Evolutionary conservation across 1,140 invertebrate genomes (phyloP).

Genomic region (Drosophila grimshawi): DNA sequence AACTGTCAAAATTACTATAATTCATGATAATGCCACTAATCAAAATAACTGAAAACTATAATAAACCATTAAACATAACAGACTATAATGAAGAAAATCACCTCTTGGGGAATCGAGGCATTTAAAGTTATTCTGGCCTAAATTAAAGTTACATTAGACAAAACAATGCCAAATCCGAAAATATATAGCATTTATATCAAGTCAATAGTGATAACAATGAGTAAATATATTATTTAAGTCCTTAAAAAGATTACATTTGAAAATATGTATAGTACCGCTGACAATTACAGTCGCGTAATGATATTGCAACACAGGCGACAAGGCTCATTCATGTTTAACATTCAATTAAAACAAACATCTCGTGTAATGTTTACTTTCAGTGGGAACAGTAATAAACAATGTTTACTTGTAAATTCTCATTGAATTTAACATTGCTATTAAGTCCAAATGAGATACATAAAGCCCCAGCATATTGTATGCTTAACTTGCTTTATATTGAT

Average conservation of each 20-base stretch:
- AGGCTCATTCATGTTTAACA: neutral
- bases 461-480: neutral
- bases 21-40: slow-evolving; percentile 71
- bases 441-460: slow-evolving; percentile 31
- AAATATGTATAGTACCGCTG: neutral
- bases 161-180: neutral
- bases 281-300: neutral
- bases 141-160: neutral
- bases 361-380: neutral
- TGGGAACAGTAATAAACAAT: slow-evolving; percentile 8
- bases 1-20: slow-evolving; percentile 69
- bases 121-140: neutral
- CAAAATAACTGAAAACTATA: slow-evolving; percentile 56
- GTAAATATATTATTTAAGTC: too few species aligned
- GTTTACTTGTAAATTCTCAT: slow-evolving; percentile 25
- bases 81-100: neutral
- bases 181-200: too few species aligned
- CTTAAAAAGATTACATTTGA: neutral
- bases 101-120: neutral
- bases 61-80: slow-evolving; percentile 20
- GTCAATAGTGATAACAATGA: too few species aligned
- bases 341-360: neutral
- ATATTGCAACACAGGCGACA: neutral
- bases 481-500: too few species aligned
- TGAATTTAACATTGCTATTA: slow-evolving; percentile 15